A percentile compares a stretch with the other conserved stretches of the same genome.
phyloP scores from a whole-genome alignment of 2,888 invertebrate genomes.

The Ephialtes manifestator region DNA sequence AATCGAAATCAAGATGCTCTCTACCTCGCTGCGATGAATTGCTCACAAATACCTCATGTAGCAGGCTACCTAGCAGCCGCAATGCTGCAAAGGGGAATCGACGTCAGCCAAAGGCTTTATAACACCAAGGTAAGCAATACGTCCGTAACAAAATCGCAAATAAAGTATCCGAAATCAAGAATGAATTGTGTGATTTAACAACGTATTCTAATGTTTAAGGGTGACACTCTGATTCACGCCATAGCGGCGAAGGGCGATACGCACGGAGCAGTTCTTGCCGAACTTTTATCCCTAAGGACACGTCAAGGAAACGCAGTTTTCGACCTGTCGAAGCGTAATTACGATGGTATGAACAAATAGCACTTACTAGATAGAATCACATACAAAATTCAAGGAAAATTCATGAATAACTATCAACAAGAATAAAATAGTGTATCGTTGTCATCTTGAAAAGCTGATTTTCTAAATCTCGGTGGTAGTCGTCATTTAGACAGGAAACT shows the following conservation, averaged over 20 bases:
- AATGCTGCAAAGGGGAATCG: constrained; percentile 78
- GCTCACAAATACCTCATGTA: constrained; percentile 78
- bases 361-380: not conserved
- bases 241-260: constrained; percentile 79
- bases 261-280: constrained; percentile 76
- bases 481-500: not conserved
- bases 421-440: no score
- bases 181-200: constrained; percentile 8
- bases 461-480: no score
- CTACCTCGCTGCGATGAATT: constrained; percentile 80
- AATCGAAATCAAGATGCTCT: constrained; percentile 80
- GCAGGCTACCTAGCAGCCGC: constrained; percentile 80
- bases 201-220: constrained; percentile 70
- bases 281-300: constrained; percentile 78
- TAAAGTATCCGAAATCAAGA: not conserved
- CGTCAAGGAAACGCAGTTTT: constrained; percentile 78
- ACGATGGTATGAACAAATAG: constrained; percentile 77
- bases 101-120: constrained; percentile 78
- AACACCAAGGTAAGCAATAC: constrained; percentile 73
- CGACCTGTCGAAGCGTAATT: constrained; percentile 80
- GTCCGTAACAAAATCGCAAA: not conserved
- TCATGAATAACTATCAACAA: no score
- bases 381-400: no score
- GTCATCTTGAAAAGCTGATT: no score
- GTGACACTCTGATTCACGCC: constrained; percentile 80